Base-by-base conservation (phyloP, 2,113 vertebrate species). In the Tragelaphus buxtoni region DNA sequence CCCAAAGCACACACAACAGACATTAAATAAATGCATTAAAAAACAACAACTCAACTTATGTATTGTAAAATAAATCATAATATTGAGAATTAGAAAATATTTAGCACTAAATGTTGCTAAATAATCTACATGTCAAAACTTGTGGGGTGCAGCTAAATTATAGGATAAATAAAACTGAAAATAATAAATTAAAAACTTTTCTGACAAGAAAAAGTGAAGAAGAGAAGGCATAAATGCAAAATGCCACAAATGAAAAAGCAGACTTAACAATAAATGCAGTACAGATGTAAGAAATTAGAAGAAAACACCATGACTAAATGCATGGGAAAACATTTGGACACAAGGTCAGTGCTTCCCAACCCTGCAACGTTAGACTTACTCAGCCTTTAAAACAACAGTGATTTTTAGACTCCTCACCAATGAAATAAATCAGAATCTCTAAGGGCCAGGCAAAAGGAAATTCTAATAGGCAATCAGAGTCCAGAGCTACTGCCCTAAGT, bases 51-150 rank as follows among this genome's bases (percentile, higher is more conserved):
- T 42, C 60, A 94, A 42, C 55, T 83, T 45, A 53, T 65, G 17
- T n/a, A 7, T 88, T 60, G 92, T 47, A 76, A 94, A 88, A 47
- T 82, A 91, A 94, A 80, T 87, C 30, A 60, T 79, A 83, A 30
- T 60, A 56, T 74, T 74, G 39, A 88, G 20, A 84, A 63, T 86
- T 91, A 86, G 39, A 91, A 96, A 93, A 81, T 69, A 86, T 89
- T 93, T 93, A 87, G 45, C 82, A 56, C 35, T 91, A 87, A 93
- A 28, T 83, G 22, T 7, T 55, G 18, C 42, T 56, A 90, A 60
- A 77, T 9, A 77, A 90, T n/a, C 47, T 85, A 42, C 4, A 69
- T 49, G 35, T 47, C 42, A 86, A 88, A 94, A 83, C 65, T 26
- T 47, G 7, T 60, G 8, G 32, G 30, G 5, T 60, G 6, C 6